These are phyloP conservation scores for Phalloptychus januarius DNA, from an alignment of 2,797 vertebrate species.

Conservation along the genomic window DNA sequence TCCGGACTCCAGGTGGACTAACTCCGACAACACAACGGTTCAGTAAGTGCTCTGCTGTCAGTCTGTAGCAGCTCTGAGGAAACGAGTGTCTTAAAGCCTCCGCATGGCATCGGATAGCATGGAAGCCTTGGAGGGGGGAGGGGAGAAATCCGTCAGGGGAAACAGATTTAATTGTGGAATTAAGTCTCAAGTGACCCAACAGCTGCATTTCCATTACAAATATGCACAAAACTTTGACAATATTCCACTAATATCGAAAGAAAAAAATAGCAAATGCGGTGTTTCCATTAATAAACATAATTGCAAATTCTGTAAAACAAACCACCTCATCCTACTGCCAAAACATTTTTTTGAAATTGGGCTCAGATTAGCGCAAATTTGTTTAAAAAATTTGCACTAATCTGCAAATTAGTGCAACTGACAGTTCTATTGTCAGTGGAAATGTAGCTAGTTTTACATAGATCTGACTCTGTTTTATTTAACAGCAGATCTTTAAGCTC, in stretches of 20 bases:
- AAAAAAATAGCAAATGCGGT: too few relatives aligned
- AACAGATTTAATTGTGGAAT: slow-evolving; percentile 32
- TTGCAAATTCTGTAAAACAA: too few relatives aligned
- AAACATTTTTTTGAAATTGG: too few relatives aligned
- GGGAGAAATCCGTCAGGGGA: slow-evolving; percentile 26
- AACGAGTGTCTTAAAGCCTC: slow-evolving; percentile 13
- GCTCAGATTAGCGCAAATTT: too few relatives aligned
- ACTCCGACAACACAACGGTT: slow-evolving; percentile 63
- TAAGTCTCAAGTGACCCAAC: not conserved
- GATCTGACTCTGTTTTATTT: slow-evolving; percentile 13
- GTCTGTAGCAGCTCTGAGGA: not conserved
- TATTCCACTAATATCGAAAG: too few relatives aligned
- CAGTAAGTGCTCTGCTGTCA: slow-evolving; percentile 71
- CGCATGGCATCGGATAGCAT: slow-evolving; percentile 64
- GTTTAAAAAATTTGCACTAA: too few relatives aligned
- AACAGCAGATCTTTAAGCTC: not conserved
- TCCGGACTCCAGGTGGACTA: slow-evolving; percentile 73
- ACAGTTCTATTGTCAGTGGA: too few relatives aligned
- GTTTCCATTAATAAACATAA: too few relatives aligned
- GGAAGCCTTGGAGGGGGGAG: slow-evolving; percentile 25
- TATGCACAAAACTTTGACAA: too few relatives aligned
- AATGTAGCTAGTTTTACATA: not conserved
- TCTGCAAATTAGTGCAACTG: too few relatives aligned
- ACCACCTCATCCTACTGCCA: too few relatives aligned
- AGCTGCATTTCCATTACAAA: too few relatives aligned